A percentile compares a stretch with the other conserved stretches of the same genome.
Evolutionary conservation across 2,888 invertebrate genomes (phyloP).

Genomic region (Xylota segnis): DNA sequence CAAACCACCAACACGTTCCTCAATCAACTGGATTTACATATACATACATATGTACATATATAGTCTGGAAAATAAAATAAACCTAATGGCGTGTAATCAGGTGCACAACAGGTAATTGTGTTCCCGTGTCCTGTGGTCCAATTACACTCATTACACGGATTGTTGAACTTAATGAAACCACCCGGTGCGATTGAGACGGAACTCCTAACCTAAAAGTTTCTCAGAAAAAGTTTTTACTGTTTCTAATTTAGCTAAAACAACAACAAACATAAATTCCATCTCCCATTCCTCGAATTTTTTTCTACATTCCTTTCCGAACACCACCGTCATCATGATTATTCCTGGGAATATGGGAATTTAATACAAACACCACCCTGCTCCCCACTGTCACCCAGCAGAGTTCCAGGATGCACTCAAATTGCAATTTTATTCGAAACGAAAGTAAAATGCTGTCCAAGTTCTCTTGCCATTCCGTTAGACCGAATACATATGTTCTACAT

Average conservation of each 20-base stretch:
- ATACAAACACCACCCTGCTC: neutral
- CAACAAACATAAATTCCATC: slow-evolving; percentile 10
- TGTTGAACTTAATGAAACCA: slow-evolving; percentile 46
- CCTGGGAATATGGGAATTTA: slow-evolving; percentile 16
- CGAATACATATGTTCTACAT: neutral
- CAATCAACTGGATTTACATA: slow-evolving; percentile 9
- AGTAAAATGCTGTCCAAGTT: neutral
- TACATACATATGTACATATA: too few species aligned
- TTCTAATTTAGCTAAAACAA: slow-evolving; percentile 8
- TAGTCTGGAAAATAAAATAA: slow-evolving; percentile 25
- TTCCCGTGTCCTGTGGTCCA: slow-evolving; percentile 18
- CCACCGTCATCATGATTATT: slow-evolving; percentile 21
- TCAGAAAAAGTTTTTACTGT: neutral
- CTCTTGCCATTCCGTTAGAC: neutral
- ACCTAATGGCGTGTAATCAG: slow-evolving; percentile 49
- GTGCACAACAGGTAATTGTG: slow-evolving; percentile 53
- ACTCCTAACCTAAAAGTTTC: neutral
- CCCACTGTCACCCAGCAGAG: neutral
- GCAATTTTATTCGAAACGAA: slow-evolving; percentile 49
- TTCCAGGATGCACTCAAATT: slow-evolving; percentile 25
- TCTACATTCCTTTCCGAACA: neutral
- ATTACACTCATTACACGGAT: slow-evolving; percentile 47
- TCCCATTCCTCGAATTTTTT: too few species aligned
- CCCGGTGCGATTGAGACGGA: neutral
- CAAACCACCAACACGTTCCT: neutral